A percentile compares a stretch with the other conserved stretches of the same genome.
These are phyloP conservation scores for Apis dorsata DNA, from an alignment of 1,140 invertebrate genomes.

Conservation along the genomic window DNA sequence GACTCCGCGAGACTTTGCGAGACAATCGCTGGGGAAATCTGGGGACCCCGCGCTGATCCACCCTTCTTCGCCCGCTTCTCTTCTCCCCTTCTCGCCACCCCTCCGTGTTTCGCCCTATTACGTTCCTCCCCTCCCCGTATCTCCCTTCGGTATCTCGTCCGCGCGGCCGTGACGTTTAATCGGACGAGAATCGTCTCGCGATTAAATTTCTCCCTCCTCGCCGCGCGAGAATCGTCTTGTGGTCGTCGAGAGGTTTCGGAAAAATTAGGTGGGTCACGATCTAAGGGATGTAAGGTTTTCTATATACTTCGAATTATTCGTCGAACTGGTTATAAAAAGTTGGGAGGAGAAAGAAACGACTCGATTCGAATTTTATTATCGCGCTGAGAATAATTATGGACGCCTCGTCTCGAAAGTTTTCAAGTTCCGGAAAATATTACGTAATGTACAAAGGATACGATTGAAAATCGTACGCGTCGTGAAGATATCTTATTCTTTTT, in stretches of 20 bases:
- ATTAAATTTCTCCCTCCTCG: constrained; percentile 55
- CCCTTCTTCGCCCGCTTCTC: constrained; percentile 24
- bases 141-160: constrained; percentile 32
- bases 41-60: constrained; percentile 69
- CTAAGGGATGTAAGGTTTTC: too few species aligned
- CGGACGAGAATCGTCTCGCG: constrained; percentile 44
- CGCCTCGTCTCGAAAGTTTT: too few species aligned
- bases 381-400: too few species aligned
- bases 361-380: too few species aligned
- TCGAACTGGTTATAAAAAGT: too few species aligned
- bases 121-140: constrained; percentile 17
- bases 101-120: constrained; percentile 34
- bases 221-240: constrained; percentile 21
- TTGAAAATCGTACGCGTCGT: too few species aligned
- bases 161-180: constrained; percentile 56
- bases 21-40: constrained; percentile 80
- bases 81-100: constrained; percentile 1
- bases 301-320: too few species aligned
- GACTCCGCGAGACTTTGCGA: constrained; percentile 76
- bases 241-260: constrained; percentile 1
- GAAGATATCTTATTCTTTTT: too few species aligned
- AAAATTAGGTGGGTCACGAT: neutral
- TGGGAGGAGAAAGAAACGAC: too few species aligned
- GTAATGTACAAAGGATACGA: too few species aligned
- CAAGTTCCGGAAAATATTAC: too few species aligned